phyloP scores from a whole-genome alignment of 1,140 invertebrate species.

The Temnothorax longispinosus region DNA sequence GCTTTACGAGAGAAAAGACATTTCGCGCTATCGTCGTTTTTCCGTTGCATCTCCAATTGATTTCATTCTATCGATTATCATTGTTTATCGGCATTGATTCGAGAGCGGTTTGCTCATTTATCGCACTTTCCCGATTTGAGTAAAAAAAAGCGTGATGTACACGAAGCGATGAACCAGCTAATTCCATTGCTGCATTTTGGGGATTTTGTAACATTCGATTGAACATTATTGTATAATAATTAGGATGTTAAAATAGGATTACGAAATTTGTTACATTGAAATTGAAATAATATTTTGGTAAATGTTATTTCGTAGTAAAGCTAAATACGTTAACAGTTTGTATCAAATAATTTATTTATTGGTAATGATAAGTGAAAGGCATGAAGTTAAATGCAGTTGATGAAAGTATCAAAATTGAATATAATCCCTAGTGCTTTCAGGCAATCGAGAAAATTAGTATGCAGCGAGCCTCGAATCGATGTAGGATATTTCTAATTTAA shows the following conservation, averaged over 20 bases:
- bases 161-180: background rate
- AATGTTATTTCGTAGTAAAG: background rate
- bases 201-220: background rate
- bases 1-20: background rate
- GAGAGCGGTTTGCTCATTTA: conserved; percentile 33
- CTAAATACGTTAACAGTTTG: background rate
- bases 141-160: background rate
- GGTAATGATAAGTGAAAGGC: background rate
- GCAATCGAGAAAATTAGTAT: conserved; percentile 43
- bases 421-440: background rate
- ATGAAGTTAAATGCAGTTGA: background rate
- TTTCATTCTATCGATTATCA: background rate
- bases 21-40: background rate
- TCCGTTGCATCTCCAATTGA: background rate
- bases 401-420: background rate
- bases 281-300: conserved; percentile 5
- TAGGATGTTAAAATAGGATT: background rate
- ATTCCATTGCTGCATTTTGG: background rate
- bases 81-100: conserved; percentile 66
- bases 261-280: background rate
- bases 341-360: background rate
- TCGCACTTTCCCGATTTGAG: conserved; percentile 44
- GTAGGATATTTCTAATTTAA: conserved; percentile 43
- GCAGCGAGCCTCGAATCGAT: conserved; percentile 4
- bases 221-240: background rate